These are phyloP conservation scores for Incurvaria masculella DNA, from an alignment of 2,888 invertebrate genomes.

Conservation along the genomic window DNA sequence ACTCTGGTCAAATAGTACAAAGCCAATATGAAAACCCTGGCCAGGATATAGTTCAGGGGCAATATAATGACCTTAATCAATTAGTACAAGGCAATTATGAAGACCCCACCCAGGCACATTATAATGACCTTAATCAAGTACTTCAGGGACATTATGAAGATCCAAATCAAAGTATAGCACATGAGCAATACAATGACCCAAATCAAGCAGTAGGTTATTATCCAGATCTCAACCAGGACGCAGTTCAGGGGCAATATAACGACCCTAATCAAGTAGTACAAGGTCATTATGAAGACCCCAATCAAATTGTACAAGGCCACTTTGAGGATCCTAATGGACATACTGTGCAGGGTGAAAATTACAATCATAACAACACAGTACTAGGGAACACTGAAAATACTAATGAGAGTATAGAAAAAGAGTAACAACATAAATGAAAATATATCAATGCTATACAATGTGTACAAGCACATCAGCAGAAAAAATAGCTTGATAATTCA, in stretches of 20 bases:
- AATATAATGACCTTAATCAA: too few relatives aligned
- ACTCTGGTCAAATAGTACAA: too few relatives aligned
- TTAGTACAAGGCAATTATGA: too few relatives aligned
- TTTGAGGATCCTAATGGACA: neutral
- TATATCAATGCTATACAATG: neutral
- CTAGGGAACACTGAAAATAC: neutral
- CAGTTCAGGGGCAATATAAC: conserved; percentile 8
- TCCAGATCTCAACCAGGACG: too few relatives aligned
- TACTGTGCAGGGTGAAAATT: neutral
- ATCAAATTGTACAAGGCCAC: too few relatives aligned
- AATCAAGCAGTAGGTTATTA: too few relatives aligned
- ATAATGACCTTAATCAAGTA: conserved; percentile 4
- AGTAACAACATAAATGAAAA: neutral
- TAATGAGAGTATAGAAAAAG: neutral
- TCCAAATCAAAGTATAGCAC: neutral
- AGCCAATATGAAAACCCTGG: neutral
- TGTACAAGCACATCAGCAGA: conserved; percentile 2
- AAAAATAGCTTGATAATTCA: neutral
- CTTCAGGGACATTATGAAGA: neutral
- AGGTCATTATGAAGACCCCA: neutral
- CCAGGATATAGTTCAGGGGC: neutral
- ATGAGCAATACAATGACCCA: neutral
- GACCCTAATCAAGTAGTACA: neutral
- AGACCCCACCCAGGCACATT: conserved; percentile 4
- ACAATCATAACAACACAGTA: too few relatives aligned